Percentiles rank a stretch among this genome's conserved stretches.
Conservation (phyloP, 2,888 invertebrate species). For the Rugalucina vietnamica region DNA sequence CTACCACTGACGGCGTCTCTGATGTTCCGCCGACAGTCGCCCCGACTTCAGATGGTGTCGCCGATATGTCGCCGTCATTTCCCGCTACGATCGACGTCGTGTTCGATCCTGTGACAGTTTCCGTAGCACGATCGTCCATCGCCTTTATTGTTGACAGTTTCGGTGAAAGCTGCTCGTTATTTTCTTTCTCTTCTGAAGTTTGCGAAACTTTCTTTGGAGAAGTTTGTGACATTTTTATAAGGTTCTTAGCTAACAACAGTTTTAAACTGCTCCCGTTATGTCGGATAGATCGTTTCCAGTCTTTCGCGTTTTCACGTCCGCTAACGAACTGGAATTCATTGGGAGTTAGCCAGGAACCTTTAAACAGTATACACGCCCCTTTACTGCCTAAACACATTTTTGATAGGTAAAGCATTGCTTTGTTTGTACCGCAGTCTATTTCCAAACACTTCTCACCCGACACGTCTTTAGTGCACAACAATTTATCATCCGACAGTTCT, state of each 20-base stretch:
- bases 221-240: conserved; percentile 80
- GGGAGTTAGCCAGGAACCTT: conserved; percentile 84
- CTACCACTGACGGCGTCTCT: no score
- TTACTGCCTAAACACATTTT: conserved; percentile 81
- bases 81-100: neutral
- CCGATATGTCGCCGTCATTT: neutral
- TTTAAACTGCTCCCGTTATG: conserved; percentile 85
- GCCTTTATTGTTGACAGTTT: neutral
- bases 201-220: conserved; percentile 16
- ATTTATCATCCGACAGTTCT: neutral
- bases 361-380: conserved; percentile 84
- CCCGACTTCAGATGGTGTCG: neutral
- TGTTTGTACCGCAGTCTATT: conserved; percentile 55
- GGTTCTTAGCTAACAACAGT: conserved; percentile 84
- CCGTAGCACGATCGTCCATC: neutral
- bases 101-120: neutral
- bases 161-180: neutral
- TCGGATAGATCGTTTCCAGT: conserved; percentile 85
- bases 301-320: conserved; percentile 85
- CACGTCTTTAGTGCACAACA: conserved; percentile 25
- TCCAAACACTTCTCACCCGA: conserved; percentile 48
- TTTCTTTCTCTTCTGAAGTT: neutral
- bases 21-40: no score
- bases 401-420: conserved; percentile 45
- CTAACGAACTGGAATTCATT: conserved; percentile 85